A percentile compares a stretch with the other conserved stretches of the same genome.
Evolutionary conservation across 2,113 vertebrate genomes (phyloP).

Genomic region (Mesitornis unicolor): DNA sequence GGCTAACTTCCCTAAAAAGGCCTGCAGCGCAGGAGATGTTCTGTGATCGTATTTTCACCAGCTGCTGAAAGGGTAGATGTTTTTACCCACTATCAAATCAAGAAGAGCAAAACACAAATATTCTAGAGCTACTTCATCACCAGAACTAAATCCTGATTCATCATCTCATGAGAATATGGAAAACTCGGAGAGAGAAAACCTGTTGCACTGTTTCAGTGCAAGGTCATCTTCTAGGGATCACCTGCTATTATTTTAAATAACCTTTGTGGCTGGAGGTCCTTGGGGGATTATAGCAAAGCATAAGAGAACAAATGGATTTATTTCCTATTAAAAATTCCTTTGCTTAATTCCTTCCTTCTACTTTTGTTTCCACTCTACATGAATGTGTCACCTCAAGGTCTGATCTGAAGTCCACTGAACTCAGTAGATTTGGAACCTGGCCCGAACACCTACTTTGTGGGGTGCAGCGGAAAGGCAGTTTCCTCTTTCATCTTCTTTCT

Average conservation of each 20-base stretch:
- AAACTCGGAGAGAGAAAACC: neutral
- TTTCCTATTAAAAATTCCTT: conserved; percentile 6
- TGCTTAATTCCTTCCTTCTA: neutral
- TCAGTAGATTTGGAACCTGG: conserved; percentile 6
- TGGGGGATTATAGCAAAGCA: neutral
- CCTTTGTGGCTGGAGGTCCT: neutral
- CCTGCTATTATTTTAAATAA: neutral
- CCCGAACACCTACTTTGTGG: conserved; percentile 46
- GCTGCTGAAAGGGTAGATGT: neutral
- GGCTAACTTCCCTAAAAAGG: neutral
- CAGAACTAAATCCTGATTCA: neutral
- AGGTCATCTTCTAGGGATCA: neutral
- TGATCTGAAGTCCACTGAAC: conserved; percentile 32
- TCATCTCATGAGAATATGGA: neutral
- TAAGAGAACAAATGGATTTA: neutral
- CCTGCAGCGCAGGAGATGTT: neutral
- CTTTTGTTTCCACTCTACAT: neutral
- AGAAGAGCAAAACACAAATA: neutral
- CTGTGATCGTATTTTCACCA: neutral
- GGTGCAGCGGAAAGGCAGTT: neutral
- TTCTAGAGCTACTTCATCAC: neutral
- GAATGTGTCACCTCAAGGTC: conserved; percentile 5
- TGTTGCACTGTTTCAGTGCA: neutral
- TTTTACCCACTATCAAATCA: neutral
- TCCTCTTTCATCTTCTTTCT: conserved; percentile 26